Conservation (phyloP, 1,140 invertebrate genomes). For the Coenobita brevimanus region DNA sequence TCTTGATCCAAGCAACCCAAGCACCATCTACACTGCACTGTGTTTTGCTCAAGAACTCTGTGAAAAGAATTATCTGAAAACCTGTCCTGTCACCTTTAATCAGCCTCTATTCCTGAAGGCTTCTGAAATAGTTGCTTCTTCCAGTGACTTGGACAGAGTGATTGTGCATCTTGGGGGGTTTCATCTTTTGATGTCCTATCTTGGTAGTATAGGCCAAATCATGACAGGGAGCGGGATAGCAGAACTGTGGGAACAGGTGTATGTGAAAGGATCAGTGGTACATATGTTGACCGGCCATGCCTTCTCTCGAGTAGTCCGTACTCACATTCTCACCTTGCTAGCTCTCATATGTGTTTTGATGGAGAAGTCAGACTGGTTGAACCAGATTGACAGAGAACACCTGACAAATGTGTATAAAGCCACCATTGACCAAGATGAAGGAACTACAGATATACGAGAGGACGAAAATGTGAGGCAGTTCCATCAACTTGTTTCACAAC, state of each 20-base stretch:
- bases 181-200: neutral
- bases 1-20: constrained; percentile 20
- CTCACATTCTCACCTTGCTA: constrained; percentile 25
- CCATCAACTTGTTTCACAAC: neutral
- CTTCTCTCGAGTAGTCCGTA: neutral
- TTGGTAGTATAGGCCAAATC: neutral
- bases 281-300: constrained; percentile 27
- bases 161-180: constrained; percentile 8
- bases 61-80: constrained; percentile 10
- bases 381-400: neutral
- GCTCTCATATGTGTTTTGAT: constrained; percentile 11
- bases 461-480: neutral
- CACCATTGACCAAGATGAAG: neutral
- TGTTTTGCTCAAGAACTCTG: constrained; percentile 29
- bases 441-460: neutral
- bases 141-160: constrained; percentile 1
- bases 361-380: neutral
- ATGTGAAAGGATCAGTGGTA: constrained; percentile 18
- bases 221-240: constrained; percentile 2
- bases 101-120: constrained; percentile 13
- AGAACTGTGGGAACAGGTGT: constrained; percentile 11
- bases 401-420: neutral
- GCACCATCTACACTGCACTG: constrained; percentile 24
- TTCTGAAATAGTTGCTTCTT: constrained; percentile 10
- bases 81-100: constrained; percentile 20